Percentiles rank a stretch among this genome's conserved stretches.
Conservation (phyloP, 2,888 invertebrate genomes). For the Pyrrhosoma nymphula region DNA sequence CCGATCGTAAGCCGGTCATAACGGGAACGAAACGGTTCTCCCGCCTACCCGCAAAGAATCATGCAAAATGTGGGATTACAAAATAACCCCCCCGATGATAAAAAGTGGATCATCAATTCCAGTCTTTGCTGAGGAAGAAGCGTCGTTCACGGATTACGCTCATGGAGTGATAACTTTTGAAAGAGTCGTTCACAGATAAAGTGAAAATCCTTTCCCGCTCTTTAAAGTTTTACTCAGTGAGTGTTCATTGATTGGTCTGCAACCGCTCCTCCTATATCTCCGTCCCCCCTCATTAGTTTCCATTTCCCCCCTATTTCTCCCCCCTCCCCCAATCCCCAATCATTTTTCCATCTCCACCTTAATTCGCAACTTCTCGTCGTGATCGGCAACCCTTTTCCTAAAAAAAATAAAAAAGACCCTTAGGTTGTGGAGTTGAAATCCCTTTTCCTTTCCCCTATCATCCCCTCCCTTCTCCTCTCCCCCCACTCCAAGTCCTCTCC, state of each 20-base stretch:
- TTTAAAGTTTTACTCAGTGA: too few species aligned
- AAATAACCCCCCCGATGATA: too few species aligned
- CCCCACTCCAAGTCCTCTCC: not conserved
- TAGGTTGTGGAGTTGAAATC: not conserved
- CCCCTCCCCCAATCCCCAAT: not conserved
- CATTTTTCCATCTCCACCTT: not conserved
- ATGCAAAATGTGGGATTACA: too few species aligned
- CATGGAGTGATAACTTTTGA: too few species aligned
- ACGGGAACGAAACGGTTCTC: too few species aligned
- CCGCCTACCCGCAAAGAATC: too few species aligned
- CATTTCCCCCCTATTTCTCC: not conserved
- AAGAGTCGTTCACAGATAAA: too few species aligned
- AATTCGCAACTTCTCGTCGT: not conserved
- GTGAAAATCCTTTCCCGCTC: too few species aligned
- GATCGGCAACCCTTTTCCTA: slow-evolving; percentile 19
- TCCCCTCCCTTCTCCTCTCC: not conserved
- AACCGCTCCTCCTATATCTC: not conserved
- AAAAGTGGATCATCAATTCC: too few species aligned
- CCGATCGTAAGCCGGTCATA: too few species aligned
- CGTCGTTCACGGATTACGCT: too few species aligned
- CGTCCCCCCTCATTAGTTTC: not conserved
- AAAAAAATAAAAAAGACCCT: not conserved
- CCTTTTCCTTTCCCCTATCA: not conserved
- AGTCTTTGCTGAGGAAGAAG: too few species aligned
- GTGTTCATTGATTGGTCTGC: not conserved